phyloP scores from a whole-genome alignment of 2,797 vertebrate genomes.

The Halcyon smyrnensis region DNA sequence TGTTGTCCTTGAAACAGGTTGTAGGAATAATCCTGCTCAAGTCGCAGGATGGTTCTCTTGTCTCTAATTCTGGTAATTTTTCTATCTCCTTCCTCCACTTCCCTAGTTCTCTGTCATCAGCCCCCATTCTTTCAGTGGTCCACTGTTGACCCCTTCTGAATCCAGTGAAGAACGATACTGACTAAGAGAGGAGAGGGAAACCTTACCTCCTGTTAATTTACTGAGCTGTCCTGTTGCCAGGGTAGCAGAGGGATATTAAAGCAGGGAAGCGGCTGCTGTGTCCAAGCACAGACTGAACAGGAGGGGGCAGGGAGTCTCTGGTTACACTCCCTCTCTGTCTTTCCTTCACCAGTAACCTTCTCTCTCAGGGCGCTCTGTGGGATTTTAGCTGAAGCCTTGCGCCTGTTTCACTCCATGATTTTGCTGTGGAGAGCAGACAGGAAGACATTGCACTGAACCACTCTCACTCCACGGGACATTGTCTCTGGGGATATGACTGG shows the following conservation, averaged over 20 bases:
- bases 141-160: background rate
- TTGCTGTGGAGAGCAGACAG: background rate
- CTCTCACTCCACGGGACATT: background rate
- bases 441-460: background rate
- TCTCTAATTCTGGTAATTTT: background rate
- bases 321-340: constrained; percentile 50
- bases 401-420: constrained; percentile 10
- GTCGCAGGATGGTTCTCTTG: background rate
- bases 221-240: constrained; percentile 62
- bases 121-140: background rate
- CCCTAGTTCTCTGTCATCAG: background rate
- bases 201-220: constrained; percentile 68
- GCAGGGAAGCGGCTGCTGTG: constrained; percentile 29
- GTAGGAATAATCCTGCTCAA: background rate
- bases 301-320: constrained; percentile 72
- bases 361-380: constrained; percentile 42
- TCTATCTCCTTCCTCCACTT: background rate
- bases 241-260: constrained; percentile 34
- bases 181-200: constrained; percentile 49
- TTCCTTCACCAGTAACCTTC: constrained; percentile 52
- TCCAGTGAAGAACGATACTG: background rate
- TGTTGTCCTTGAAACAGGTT: background rate
- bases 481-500: constrained; percentile 83
- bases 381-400: background rate
- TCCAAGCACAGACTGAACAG: constrained; percentile 46